These are phyloP conservation scores for Brachypteracias leptosomus DNA, from an alignment of 2,113 vertebrate genomes.

Conservation along the genomic window DNA sequence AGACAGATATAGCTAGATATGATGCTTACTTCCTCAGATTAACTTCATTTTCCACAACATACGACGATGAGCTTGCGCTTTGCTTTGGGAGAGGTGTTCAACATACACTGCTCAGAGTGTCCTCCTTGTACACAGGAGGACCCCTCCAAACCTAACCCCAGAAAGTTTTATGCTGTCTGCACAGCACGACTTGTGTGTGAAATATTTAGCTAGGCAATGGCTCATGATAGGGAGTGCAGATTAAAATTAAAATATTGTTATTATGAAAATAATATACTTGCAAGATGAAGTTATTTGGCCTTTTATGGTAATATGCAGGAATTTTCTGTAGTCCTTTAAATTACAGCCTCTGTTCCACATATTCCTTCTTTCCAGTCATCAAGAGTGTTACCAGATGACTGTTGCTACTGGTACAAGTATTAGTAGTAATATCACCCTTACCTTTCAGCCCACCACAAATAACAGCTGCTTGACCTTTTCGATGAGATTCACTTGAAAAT, in stretches of 20 bases:
- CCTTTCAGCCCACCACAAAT: background rate
- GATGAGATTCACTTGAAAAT: background rate
- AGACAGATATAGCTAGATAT: background rate
- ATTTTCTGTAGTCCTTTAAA: background rate
- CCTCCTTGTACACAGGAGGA: background rate
- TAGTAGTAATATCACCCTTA: background rate
- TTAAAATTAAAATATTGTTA: background rate
- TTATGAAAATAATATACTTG: background rate
- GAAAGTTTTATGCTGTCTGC: background rate
- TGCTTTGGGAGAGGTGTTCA: background rate
- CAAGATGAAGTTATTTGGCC: background rate
- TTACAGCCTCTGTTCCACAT: background rate
- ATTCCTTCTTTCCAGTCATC: background rate
- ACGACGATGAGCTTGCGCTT: background rate
- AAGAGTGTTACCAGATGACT: background rate
- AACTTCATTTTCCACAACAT: slow-evolving; percentile 20
- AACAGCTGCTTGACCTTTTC: background rate
- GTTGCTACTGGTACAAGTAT: background rate
- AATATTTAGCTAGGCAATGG: background rate
- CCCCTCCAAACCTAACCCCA: background rate
- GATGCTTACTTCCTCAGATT: background rate
- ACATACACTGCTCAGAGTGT: background rate
- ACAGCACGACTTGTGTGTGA: background rate
- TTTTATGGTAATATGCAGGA: background rate
- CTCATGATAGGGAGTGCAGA: background rate